Conservation (phyloP, 1,140 invertebrate species). For the Thaumatotibia leucotreta region DNA sequence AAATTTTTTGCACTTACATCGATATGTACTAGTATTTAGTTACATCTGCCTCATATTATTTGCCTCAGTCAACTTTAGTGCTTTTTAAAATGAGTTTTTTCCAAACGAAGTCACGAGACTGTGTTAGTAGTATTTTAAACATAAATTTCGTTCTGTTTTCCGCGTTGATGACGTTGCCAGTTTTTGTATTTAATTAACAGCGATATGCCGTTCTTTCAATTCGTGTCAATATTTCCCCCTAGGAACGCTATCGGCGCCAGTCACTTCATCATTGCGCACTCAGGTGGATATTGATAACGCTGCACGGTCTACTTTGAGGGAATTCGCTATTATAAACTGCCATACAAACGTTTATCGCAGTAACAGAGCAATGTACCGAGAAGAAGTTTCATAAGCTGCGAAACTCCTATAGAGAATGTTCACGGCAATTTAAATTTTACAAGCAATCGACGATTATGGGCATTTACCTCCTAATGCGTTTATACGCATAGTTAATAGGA, state of each 20-base stretch:
- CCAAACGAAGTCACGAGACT: neutral
- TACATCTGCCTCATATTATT: too few species aligned
- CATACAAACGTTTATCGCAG: neutral
- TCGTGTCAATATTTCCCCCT: neutral
- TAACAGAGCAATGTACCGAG: too few species aligned
- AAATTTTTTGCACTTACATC: too few species aligned
- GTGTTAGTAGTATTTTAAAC: neutral
- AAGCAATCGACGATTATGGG: too few species aligned
- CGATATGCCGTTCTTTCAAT: neutral
- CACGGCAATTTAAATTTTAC: too few species aligned
- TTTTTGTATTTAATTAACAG: neutral
- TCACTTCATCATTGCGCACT: neutral
- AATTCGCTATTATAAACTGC: neutral
- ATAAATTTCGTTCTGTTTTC: neutral
- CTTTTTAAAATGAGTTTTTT: neutral
- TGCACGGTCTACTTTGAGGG: neutral
- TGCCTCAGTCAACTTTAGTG: too few species aligned
- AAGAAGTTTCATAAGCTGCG: too few species aligned
- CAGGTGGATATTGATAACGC: neutral
- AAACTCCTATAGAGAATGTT: too few species aligned
- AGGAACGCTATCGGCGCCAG: neutral
- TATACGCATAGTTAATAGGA: too few species aligned
- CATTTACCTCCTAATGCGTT: too few species aligned
- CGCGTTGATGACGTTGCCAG: neutral
- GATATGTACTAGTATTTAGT: too few species aligned